Conservation (phyloP, 2,888 invertebrate genomes). For the Polyploca ridens region DNA sequence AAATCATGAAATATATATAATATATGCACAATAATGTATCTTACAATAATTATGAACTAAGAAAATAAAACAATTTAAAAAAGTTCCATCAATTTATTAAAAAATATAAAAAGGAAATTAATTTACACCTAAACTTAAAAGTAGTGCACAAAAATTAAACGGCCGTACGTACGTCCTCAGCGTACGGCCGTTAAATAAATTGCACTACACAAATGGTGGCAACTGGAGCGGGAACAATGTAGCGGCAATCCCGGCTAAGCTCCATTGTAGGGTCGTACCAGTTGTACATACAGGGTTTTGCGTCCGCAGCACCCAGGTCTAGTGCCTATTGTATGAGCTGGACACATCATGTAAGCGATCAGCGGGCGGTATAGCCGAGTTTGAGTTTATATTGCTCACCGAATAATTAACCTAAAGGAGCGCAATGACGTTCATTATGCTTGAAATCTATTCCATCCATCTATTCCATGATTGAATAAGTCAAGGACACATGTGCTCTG, state of each 20-base stretch:
- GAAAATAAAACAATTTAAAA: not conserved
- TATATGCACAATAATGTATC: too few relatives aligned
- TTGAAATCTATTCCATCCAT: too few relatives aligned
- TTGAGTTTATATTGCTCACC: too few relatives aligned
- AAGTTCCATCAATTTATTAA: not conserved
- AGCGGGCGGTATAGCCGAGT: not conserved
- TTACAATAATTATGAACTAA: too few relatives aligned
- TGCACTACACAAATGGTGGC: not conserved
- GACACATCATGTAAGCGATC: not conserved
- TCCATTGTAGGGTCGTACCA: not conserved
- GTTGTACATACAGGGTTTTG: constrained; percentile 2
- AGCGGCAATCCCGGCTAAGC: not conserved
- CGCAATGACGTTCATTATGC: too few relatives aligned
- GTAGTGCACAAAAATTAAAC: not conserved
- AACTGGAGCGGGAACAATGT: constrained; percentile 4
- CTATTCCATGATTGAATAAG: too few relatives aligned
- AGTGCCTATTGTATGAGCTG: not conserved
- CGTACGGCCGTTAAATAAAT: constrained; percentile 9
- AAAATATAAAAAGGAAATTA: constrained; percentile 10
- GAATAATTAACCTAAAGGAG: too few relatives aligned
- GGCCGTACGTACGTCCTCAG: constrained; percentile 9
- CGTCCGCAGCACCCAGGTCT: constrained; percentile 4
- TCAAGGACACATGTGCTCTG: too few relatives aligned
- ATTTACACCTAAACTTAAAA: not conserved
- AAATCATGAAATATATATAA: too few relatives aligned